A percentile compares a stretch with the other conserved stretches of the same genome.
These are phyloP conservation scores for Augochlora pura DNA, from an alignment of 1,140 invertebrate genomes.

Conservation along the genomic window DNA sequence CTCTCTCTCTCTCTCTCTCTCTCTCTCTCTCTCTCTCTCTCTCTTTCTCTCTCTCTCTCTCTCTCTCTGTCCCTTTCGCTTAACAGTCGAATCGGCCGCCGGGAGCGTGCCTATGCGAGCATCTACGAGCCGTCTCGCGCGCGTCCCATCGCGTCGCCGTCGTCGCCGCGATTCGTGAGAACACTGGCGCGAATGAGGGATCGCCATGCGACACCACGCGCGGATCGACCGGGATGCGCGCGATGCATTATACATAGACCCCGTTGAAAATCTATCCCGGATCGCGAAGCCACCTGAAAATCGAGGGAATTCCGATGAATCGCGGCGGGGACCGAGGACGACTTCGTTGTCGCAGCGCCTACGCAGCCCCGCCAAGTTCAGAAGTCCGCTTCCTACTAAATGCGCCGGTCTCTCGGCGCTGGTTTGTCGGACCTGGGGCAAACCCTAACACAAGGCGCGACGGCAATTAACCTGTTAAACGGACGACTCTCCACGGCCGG, in stretches of 20 bases:
- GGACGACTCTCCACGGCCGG: too few species aligned
- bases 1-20: not conserved
- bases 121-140: not conserved
- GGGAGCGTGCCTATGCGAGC: conserved; percentile 29
- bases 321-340: too few species aligned
- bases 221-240: conserved; percentile 41
- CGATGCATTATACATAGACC: conserved; percentile 63
- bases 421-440: too few species aligned
- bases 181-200: conserved; percentile 59
- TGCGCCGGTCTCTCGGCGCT: too few species aligned
- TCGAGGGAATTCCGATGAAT: conserved; percentile 42
- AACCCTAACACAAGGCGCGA: too few species aligned
- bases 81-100: conserved; percentile 54
- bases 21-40: not conserved
- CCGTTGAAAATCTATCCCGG: conserved; percentile 24
- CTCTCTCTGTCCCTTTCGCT: conserved; percentile 47
- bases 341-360: too few species aligned
- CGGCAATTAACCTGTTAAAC: too few species aligned
- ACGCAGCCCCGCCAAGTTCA: not conserved
- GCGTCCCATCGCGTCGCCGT: too few species aligned
- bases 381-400: too few species aligned
- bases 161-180: conserved; percentile 48
- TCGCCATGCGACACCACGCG: conserved; percentile 54
- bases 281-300: conserved; percentile 30
- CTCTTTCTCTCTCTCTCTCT: not conserved